Evolutionary conservation across 1,140 invertebrate genomes (phyloP).

Genomic region (Thereuonema tuberculata): DNA sequence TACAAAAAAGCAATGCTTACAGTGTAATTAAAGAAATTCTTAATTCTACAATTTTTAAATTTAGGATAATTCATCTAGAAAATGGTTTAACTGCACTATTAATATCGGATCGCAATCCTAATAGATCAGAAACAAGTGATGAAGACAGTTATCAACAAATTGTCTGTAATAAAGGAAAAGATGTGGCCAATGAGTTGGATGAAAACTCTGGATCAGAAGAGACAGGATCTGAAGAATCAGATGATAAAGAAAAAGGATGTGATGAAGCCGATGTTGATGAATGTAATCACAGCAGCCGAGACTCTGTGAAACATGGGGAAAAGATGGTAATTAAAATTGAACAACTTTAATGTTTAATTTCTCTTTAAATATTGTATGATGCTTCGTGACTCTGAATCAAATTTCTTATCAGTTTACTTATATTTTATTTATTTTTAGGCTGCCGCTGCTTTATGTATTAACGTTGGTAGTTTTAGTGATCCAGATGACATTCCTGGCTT

Average conservation of each 20-base stretch:
- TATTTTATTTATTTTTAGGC: constrained; percentile 20
- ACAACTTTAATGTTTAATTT: too few relatives aligned
- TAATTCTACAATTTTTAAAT: too few relatives aligned
- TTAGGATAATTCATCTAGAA: constrained; percentile 30
- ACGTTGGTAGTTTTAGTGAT: constrained; percentile 37
- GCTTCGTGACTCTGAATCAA: too few relatives aligned
- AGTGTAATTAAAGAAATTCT: too few relatives aligned
- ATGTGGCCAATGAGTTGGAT: too few relatives aligned
- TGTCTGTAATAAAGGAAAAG: too few relatives aligned
- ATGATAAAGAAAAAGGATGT: constrained; percentile 10
- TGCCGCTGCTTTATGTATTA: constrained; percentile 35
- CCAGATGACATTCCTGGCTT: constrained; percentile 65
- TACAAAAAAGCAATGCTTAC: too few relatives aligned
- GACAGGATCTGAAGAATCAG: constrained; percentile 8
- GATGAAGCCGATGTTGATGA: constrained; percentile 9
- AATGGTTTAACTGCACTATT: constrained; percentile 37
- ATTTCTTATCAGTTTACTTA: neutral
- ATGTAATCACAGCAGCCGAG: too few relatives aligned
- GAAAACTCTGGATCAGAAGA: constrained; percentile 11
- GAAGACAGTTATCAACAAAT: neutral
- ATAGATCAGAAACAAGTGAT: neutral
- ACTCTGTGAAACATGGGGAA: neutral
- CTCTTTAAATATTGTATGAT: too few relatives aligned
- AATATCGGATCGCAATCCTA: constrained; percentile 33
- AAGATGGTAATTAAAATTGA: neutral